Evolutionary conservation across 2,888 invertebrate species (phyloP), one percentile per base, ranked within the genome.

Genomic region (Carcina quercana): DNA sequence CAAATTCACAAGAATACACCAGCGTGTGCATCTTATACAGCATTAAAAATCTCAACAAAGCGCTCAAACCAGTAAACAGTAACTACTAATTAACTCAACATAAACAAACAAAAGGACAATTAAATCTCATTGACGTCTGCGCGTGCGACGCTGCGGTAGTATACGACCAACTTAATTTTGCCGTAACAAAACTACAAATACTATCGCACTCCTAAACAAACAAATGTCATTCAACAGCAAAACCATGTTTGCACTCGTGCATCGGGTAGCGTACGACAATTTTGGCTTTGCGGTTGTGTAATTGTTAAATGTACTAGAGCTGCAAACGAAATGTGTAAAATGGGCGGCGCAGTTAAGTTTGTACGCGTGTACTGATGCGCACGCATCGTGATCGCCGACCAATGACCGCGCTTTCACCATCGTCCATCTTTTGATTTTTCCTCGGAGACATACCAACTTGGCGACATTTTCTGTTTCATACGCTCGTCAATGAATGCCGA

Each of bases 381-480:
- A 78, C 78, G 78, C 78, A 75, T 65, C 48, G 46, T 57, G 51
- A 53, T 48, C 6, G 53, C 44, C 79, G 79, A 80, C 79, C 82
- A 80, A 80, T 82, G 82, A 80, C 82, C 80, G 80, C 70, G 74
- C 82, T 82, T 82, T 82, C 82, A 70, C 82, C 71, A 69, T 48
- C 68, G 63, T 58, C 74, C 69, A 78, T 79, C 69, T 78, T 75
- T 32, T 14, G 32, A 32, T 30, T 29, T 30, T n/a, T n/a, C n/a
- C n/a, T n/a, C n/a, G n/a, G n/a, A n/a, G n/a, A n/a, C n/a, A n/a
- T n/a, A 12, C 15, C n/a, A 19, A 28, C 7, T 3, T 6, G 6
- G 54, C 42, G 45, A 46, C 53, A 50, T 51, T 45, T 53, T 60
- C 70, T 74, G 69, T 64, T 69, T 70, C n/a, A n/a, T n/a, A n/a